Conservation (phyloP, 1,140 invertebrate genomes). For the Drosophila burlai region DNA sequence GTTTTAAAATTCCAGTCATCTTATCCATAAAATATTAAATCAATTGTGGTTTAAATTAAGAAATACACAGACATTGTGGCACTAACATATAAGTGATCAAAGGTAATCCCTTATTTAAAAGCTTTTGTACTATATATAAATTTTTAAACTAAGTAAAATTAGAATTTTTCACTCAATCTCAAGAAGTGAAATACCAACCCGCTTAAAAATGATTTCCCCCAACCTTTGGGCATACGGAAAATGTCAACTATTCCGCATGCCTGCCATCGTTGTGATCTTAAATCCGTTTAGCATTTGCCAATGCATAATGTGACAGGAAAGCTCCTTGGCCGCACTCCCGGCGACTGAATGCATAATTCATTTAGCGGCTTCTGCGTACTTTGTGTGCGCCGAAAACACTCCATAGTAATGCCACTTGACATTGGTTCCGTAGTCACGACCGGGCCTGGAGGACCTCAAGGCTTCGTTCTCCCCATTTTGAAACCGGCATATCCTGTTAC, state of each 20-base stretch:
- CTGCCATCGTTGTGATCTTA: not conserved
- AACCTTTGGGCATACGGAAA: slow-evolving; percentile 3
- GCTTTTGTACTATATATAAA: no score
- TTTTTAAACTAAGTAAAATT: not conserved
- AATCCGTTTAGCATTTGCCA: slow-evolving; percentile 29
- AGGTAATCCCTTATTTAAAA: no score
- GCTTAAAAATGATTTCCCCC: not conserved
- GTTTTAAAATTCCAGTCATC: no score
- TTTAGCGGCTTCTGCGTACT: slow-evolving; percentile 60
- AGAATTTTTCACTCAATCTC: not conserved
- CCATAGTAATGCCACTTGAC: slow-evolving; percentile 61
- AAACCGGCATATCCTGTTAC: slow-evolving; percentile 37
- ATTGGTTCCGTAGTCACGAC: slow-evolving; percentile 56
- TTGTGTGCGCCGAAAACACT: slow-evolving; percentile 43
- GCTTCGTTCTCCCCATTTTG: slow-evolving; percentile 20
- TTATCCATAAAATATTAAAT: no score
- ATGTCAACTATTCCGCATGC: slow-evolving; percentile 8
- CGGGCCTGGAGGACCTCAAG: slow-evolving; percentile 34
- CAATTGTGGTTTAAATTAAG: no score
- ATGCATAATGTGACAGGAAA: slow-evolving; percentile 30
- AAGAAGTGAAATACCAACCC: not conserved
- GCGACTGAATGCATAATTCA: slow-evolving; percentile 68
- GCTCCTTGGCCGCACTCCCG: slow-evolving; percentile 5
- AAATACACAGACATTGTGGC: no score
- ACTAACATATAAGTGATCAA: no score